Base-by-base conservation (phyloP, 1,140 invertebrate genomes). In the Bombus pascuorum region DNA sequence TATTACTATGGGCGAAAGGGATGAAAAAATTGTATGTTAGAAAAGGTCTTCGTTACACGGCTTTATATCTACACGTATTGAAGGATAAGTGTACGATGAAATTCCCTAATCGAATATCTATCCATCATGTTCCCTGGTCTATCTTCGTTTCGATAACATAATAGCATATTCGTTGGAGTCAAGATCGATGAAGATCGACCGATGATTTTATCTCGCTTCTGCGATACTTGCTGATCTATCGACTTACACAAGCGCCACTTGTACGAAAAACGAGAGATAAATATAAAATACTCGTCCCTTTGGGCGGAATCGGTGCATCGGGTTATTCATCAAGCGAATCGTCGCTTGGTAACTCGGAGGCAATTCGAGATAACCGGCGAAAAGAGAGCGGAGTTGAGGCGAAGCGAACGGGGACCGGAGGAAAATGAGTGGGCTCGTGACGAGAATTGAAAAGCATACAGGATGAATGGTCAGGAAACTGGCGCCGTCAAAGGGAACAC, bases 401-500 rank as follows among this genome's bases (percentile, higher is more conserved):
- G 77, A 22, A 42, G 32, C n/a, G 44, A 42, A 37, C 15, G 28
- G n/a, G 13, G 10, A n/a, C 1, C 75, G 39, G n/a, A 72, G 28
- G 70, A 81, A 81, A 81, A 68, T 80, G 83, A 82, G 79, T 86
- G 62, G 79, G 12, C 79, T 86, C 80, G 71, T 74, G 78, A 82
- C 71, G 71, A 42, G 80, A 82, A 82, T 75, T 86, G 79, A 83
- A 83, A 86, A 86, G 85, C 80, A 75, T 47, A n/a, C 72, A 15
- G 47, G 73, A 83, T 83, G 85, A 86, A 86, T 83, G 85, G 80
- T 32, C 80, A 71, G 72, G 25, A 28, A 83, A 76, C 72, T 28
- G 72, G 68, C 32, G 3, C 42, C 42, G 73, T 82, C 85, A 86
- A 86, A 83, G 80, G 73, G 72, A 62, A 76, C 62, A 70, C 65